phyloP scores from a whole-genome alignment of 2,113 vertebrate genomes.

The Xerus inauris region DNA sequence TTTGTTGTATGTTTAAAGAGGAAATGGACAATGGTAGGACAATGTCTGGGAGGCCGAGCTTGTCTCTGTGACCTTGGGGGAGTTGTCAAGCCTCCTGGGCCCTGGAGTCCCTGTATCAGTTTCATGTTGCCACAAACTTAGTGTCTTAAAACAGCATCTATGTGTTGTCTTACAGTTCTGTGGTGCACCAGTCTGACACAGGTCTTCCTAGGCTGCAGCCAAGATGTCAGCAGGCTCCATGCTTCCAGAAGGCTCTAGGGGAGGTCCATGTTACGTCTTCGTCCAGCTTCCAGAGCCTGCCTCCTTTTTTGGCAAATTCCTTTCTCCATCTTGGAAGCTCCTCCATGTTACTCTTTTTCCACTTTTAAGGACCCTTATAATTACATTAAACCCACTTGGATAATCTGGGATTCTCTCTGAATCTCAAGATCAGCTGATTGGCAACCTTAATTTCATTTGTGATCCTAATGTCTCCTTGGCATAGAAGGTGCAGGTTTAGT shows the following conservation, averaged over 20 bases:
- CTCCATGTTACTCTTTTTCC: rapidly evolving
- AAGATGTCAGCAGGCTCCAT: neutral
- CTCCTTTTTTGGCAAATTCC: rapidly evolving
- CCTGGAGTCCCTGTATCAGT: no score
- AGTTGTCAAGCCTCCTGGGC: neutral
- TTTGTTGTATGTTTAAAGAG: neutral
- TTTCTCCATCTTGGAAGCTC: neutral
- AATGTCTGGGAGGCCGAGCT: neutral
- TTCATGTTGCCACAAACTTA: neutral
- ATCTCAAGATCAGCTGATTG: neutral
- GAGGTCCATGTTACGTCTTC: neutral
- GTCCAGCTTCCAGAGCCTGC: neutral
- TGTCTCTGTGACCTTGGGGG: rapidly evolving
- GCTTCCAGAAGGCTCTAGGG: neutral
- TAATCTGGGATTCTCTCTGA: neutral
- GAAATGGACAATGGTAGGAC: neutral
- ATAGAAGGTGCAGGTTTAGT: neutral
- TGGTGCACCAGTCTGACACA: neutral
- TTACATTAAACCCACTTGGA: rapidly evolving
- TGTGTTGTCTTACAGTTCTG: neutral
- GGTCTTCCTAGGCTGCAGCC: neutral
- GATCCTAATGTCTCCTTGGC: neutral
- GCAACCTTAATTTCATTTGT: neutral
- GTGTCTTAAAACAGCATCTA: neutral
- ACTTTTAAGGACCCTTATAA: neutral